These are phyloP conservation scores for Lymantria monacha DNA, from an alignment of 2,888 invertebrate genomes.

Conservation along the genomic window DNA sequence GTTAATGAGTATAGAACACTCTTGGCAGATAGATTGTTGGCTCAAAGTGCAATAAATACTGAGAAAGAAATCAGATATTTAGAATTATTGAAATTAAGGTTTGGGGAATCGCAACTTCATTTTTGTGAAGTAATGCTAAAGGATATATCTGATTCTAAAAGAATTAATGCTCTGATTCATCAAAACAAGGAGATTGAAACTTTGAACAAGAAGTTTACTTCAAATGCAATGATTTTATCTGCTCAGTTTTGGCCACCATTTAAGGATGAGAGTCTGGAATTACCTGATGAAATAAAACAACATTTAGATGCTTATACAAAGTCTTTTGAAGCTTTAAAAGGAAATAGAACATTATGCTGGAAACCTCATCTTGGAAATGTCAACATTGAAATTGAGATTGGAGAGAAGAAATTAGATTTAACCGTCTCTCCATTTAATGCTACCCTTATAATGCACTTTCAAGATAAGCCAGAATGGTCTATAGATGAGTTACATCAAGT, in stretches of 20 bases:
- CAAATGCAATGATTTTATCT: conserved; percentile 93
- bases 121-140: conserved; percentile 99
- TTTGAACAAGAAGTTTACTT: conserved; percentile 62
- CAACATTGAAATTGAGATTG: conserved; percentile 93
- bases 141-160: conserved; percentile 97
- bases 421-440: conserved; percentile 96
- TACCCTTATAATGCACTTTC: conserved; percentile 96
- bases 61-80: conserved; percentile 96
- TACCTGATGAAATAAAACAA: conserved; percentile 90
- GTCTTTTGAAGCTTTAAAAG: conserved; percentile 94
- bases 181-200: conserved; percentile 84
- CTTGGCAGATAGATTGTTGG: conserved; percentile 93
- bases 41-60: conserved; percentile 92
- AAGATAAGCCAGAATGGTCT: conserved; percentile 92
- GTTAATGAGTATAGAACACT: conserved; percentile 98
- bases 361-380: conserved; percentile 96
- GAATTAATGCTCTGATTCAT: conserved; percentile 93
- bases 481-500: conserved; percentile 92
- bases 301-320: conserved; percentile 94
- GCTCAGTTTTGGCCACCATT: conserved; percentile 99
- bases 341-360: conserved; percentile 96
- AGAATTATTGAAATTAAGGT: conserved; percentile 95
- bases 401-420: conserved; percentile 89
- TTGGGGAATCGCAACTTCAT: conserved; percentile 97
- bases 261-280: conserved; percentile 94